Base-by-base conservation (phyloP, 2,797 vertebrate species). In the Hippopotamyrus pictus region DNA sequence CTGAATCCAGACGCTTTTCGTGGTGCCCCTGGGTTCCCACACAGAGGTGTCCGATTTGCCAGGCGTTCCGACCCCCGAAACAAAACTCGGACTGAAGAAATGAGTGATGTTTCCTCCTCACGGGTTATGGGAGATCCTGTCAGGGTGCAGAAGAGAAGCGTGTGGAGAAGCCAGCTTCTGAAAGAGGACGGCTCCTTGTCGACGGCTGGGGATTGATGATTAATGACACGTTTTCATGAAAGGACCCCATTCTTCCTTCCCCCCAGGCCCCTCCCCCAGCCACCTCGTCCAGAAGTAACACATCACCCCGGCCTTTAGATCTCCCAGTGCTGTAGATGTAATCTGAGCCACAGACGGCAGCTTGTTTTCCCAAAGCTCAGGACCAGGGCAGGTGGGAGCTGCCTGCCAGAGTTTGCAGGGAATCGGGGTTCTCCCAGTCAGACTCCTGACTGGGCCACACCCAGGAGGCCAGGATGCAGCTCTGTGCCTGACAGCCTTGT, bases 281-380 rank as follows among this genome's bases (percentile, higher is more conserved):
- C 53, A n/a, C n/a, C 3, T 85, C 87, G 22, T 87, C 62, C 76
- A 57, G 29, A 53, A 48, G 84, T 46, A 17, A 90, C 79, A 86
- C 33, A 57, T 89, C 85, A 57, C 59, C 57, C 76, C 73, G 7
- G 54, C 17, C 33, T 41, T 89, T 41, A 69, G 69, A 89, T 88
- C 89, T 86, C 25, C 37, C 51, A 25, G 19, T 51, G 9, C 65
- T 88, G 84, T 88, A 59, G 62, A 59, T 90, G 90, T 57, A 86
- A 89, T 50, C 62, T 65, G 83, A 91, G 89, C 88, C 41, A 46
- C 65, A 83, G 84, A 73, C 82, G 22, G 48, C 69, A 87, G 25
- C 87, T 76, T 90, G 79, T 90, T 87, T 91, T 65, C 29, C 12
- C 79, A 50, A 50, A 37, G 50, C 86, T 69, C 69, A 57, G 88